These are phyloP conservation scores for Oenanthe melanoleuca DNA, from an alignment of 2,113 vertebrate species.

Conservation along the genomic window DNA sequence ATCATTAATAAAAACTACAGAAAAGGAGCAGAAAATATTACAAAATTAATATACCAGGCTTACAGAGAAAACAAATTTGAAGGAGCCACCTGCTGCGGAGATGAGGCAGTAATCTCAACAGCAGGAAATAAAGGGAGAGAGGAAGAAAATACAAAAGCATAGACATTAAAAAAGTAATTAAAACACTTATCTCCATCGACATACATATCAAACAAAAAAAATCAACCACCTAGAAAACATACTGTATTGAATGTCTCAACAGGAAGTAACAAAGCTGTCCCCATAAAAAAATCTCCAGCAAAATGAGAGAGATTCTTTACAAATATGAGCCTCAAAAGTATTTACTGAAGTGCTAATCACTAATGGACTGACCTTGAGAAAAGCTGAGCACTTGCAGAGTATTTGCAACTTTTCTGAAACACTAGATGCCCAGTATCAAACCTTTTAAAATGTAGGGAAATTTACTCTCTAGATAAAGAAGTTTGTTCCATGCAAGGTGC, in stretches of 20 bases:
- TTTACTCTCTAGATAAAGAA: background rate
- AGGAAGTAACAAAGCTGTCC: conserved; percentile 60
- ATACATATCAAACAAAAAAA: conserved; percentile 69
- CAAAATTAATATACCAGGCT: conserved; percentile 77
- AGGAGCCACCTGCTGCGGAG: conserved; percentile 79
- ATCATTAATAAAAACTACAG: conserved; percentile 73
- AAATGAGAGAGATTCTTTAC: conserved; percentile 47
- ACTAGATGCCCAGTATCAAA: background rate
- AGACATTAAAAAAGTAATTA: conserved; percentile 86
- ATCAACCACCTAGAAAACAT: conserved; percentile 64
- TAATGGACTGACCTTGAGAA: conserved; percentile 54
- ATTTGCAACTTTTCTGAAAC: background rate
- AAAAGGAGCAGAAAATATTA: conserved; percentile 73
- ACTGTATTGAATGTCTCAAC: conserved; percentile 70
- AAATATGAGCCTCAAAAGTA: conserved; percentile 51
- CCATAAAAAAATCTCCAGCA: background rate
- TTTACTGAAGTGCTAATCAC: conserved; percentile 67
- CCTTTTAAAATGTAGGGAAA: background rate
- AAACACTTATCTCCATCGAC: conserved; percentile 84
- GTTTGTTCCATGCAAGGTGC: background rate
- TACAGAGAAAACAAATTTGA: conserved; percentile 79
- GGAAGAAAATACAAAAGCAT: conserved; percentile 77
- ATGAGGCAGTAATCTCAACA: conserved; percentile 81
- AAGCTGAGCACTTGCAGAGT: conserved; percentile 25
- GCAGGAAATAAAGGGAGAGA: conserved; percentile 78